Evolutionary conservation across 2,888 invertebrate genomes (phyloP).

Genomic region (Disparrhopalites patrizii): DNA sequence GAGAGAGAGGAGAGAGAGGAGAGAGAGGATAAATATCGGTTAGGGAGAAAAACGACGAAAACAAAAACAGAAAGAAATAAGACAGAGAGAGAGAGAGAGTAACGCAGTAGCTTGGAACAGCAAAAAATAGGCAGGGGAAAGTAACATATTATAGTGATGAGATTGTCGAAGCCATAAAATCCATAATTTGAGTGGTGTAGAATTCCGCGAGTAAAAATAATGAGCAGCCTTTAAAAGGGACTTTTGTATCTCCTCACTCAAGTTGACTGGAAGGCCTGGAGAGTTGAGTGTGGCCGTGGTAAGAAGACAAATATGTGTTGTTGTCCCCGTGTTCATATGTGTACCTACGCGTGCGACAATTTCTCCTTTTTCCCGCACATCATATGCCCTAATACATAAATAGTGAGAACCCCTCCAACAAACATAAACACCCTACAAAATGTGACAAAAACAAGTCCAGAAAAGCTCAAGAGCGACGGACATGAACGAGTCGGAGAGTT

Average conservation of each 20-base stretch:
- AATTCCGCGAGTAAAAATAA: conserved; percentile 5
- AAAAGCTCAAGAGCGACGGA: conserved; percentile 10
- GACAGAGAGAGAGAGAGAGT: too few relatives aligned
- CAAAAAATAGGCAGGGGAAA: too few relatives aligned
- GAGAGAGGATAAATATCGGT: too few relatives aligned
- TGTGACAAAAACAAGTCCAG: conserved; percentile 9
- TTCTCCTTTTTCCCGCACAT: too few relatives aligned
- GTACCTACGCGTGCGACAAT: not conserved
- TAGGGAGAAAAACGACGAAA: too few relatives aligned
- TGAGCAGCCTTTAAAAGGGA: conserved; percentile 2
- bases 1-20: not conserved
- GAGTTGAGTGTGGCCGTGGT: not conserved
- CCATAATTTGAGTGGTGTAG: conserved; percentile 16
- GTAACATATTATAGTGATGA: conserved; percentile 17
- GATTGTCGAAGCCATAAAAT: conserved; percentile 20
- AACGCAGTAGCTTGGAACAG: too few relatives aligned
- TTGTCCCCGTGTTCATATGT: not conserved
- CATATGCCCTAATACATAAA: too few relatives aligned
- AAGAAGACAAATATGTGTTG: conserved; percentile 1
- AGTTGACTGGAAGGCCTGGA: too few relatives aligned
- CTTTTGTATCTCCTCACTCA: too few relatives aligned
- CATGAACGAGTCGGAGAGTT: conserved; percentile 21
- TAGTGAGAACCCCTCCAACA: too few relatives aligned
- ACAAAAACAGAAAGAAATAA: too few relatives aligned
- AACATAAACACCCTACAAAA: conserved; percentile 5